Evolutionary conservation across 1,140 invertebrate species (phyloP).

Genomic region (Drosophila kepulauana): DNA sequence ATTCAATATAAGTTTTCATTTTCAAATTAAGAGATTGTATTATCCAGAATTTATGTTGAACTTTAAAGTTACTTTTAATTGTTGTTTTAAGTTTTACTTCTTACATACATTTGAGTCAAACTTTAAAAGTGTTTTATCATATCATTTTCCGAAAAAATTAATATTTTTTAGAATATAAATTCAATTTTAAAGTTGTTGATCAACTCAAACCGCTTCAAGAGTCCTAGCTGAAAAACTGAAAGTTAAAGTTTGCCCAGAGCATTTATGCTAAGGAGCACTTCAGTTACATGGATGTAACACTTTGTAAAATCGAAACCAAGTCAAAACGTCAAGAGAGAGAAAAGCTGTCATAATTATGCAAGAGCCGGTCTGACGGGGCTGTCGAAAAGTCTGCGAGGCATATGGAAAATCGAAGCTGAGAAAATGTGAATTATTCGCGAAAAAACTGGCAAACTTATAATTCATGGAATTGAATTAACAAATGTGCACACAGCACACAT

Average conservation of each 20-base stretch:
- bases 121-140: too few species aligned
- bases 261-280: conserved; percentile 13
- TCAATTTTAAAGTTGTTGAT: too few species aligned
- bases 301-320: conserved; percentile 32
- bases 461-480: conserved; percentile 61
- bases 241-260: conserved; percentile 1
- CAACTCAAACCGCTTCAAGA: background rate
- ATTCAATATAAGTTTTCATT: too few species aligned
- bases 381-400: conserved; percentile 39
- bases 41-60: too few species aligned
- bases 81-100: too few species aligned
- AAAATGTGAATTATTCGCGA: conserved; percentile 38
- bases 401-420: conserved; percentile 30
- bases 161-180: too few species aligned
- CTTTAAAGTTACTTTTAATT: too few species aligned
- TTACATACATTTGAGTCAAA: too few species aligned
- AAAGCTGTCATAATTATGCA: conserved; percentile 74
- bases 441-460: conserved; percentile 14
- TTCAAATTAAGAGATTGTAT: too few species aligned
- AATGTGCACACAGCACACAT: conserved; percentile 23
- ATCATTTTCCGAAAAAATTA: too few species aligned
- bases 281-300: background rate
- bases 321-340: conserved; percentile 54
- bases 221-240: conserved; percentile 4
- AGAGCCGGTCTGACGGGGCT: conserved; percentile 59